These are phyloP conservation scores for Lanius ludovicianus DNA, from an alignment of 2,113 vertebrate species.

Conservation along the genomic window DNA sequence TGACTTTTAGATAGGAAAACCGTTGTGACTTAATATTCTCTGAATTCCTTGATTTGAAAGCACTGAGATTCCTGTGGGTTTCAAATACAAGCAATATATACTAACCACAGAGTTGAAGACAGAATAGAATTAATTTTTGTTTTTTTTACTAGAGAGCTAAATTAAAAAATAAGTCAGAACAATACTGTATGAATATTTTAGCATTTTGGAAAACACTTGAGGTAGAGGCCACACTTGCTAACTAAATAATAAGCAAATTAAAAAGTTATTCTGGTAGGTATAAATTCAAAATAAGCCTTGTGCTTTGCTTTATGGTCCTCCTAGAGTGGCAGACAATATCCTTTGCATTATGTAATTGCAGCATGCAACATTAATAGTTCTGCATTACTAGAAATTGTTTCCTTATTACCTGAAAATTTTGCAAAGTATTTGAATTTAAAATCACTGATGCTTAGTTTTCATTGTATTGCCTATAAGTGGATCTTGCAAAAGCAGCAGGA, in stretches of 20 bases:
- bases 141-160: not conserved
- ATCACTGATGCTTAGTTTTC: not conserved
- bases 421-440: not conserved
- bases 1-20: not conserved
- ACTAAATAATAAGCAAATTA: not conserved
- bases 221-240: not conserved
- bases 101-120: not conserved
- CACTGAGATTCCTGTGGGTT: not conserved
- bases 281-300: not conserved
- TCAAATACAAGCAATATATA: not conserved
- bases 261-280: not conserved
- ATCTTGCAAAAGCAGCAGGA: not conserved
- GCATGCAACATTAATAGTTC: not conserved
- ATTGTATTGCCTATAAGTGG: not conserved
- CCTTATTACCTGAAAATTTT: not conserved
- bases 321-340: not conserved
- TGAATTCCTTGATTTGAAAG: not conserved
- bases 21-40: not conserved
- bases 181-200: not conserved
- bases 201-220: not conserved
- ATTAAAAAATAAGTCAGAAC: not conserved
- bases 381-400: not conserved
- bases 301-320: not conserved
- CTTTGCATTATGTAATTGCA: not conserved
- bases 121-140: not conserved